Evolutionary conservation across 1,140 invertebrate genomes (phyloP).

Genomic region (Nylanderia fulva): DNA sequence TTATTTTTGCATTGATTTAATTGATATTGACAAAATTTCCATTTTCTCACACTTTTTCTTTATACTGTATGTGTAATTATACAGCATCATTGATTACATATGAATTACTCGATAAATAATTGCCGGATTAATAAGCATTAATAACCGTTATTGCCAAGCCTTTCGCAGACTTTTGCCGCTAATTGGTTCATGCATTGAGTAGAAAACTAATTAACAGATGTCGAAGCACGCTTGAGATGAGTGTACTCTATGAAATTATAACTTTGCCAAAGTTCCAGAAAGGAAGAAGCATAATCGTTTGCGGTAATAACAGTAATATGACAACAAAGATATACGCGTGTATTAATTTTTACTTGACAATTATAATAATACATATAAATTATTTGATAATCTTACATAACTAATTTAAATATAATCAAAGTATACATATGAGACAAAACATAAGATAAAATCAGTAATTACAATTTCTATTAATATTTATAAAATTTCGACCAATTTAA

Average conservation of each 20-base stretch:
- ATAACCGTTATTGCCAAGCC: constrained; percentile 44
- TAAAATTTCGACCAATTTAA: constrained; percentile 6
- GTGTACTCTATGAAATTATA: constrained; percentile 36
- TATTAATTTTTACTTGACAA: constrained; percentile 8
- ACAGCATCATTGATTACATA: not conserved
- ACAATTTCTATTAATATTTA: not conserved
- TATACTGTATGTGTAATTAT: not conserved
- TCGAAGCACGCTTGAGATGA: constrained; percentile 38
- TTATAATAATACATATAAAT: no score
- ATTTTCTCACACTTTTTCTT: not conserved
- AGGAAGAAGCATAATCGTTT: constrained; percentile 31
- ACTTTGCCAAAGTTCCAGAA: not conserved
- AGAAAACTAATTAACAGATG: constrained; percentile 57
- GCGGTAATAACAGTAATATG: not conserved
- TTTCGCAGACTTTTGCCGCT: constrained; percentile 23
- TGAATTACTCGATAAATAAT: constrained; percentile 15
- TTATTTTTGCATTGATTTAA: not conserved
- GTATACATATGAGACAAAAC: not conserved
- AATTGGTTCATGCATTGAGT: constrained; percentile 59
- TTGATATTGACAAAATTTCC: not conserved
- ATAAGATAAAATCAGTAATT: not conserved
- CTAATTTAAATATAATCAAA: not conserved
- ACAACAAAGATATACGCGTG: not conserved
- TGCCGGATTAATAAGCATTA: constrained; percentile 12
- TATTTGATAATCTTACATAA: constrained; percentile 1